phyloP scores from a whole-genome alignment of 2,113 vertebrate species.

The Thalassarche chlororhynchos region DNA sequence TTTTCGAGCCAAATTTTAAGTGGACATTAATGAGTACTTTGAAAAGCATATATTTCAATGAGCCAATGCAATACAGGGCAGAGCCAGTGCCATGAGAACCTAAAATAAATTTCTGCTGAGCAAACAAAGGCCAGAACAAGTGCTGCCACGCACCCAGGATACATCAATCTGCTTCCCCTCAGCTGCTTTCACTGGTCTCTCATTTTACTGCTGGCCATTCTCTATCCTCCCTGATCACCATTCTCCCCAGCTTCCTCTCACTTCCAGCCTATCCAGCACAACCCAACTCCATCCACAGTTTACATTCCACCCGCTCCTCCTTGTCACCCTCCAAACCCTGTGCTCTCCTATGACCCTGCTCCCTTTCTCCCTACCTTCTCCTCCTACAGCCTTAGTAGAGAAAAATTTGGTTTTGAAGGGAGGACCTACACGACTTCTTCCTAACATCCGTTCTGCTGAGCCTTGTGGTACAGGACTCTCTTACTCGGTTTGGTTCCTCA shows the following conservation, averaged over 20 bases:
- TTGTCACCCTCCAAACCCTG: background rate
- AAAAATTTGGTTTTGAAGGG: background rate
- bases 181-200: background rate
- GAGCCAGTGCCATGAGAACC: background rate
- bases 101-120: background rate
- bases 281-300: background rate
- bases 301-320: fast-evolving
- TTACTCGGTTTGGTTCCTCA: background rate
- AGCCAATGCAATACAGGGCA: background rate
- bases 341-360: background rate
- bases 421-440: background rate
- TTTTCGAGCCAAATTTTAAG: background rate
- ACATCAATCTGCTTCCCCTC: background rate
- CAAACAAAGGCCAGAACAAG: background rate
- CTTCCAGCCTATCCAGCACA: background rate
- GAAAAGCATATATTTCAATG: background rate
- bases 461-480: background rate
- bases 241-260: background rate
- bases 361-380: background rate
- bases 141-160: background rate
- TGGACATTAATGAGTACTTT: background rate
- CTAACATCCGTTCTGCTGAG: background rate
- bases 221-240: background rate
- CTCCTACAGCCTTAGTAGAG: background rate
- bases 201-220: background rate